Evolutionary conservation across 2,888 invertebrate genomes (phyloP), one percentile per base, ranked within the genome.

Genomic region (Lochmaea crataegi): DNA sequence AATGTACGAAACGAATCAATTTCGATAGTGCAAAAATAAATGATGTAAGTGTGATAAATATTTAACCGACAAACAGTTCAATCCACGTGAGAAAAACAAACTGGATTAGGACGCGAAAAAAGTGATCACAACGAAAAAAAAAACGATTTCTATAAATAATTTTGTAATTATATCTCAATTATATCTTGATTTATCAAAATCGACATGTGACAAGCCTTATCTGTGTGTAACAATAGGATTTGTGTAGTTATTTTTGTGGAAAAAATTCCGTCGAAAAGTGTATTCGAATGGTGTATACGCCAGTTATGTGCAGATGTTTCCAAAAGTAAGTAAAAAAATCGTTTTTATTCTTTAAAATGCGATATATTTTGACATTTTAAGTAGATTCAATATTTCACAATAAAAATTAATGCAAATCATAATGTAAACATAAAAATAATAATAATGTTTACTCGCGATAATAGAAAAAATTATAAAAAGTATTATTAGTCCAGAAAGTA

Each of bases 301-400:
- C 75, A 72, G 82, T 74, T 78, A 85, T 90, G 80, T 90, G 89
- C 87, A 90, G 89, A 85, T 89, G 89, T 81, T 89, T 89, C 84
- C 90, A 90, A 85, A 88, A 88, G 90, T 90, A 80, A 89, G 90
- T 89, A 84, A 72, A 2, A 5, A 16, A n/a, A n/a, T 51, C 9
- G 12, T 45, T 45, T 14, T 45, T 45, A 45, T 45, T 45, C 5
- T 12, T 45, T 14, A 45, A 45, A 45, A 11, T 14, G 14, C 1
- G 7, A 38, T 9, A 0, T 38, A n/a, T 7, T 38, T 38, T 5
- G 7, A 0, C 9, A 7, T 7, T 38, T 7, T 38, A 7, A 38
- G 9, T 38, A 38, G 9, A 7, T 38, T 32, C 5, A 38, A 38
- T 7, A 7, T 7, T 48, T n/a, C 6, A n/a, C 48, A 48, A n/a